Base-by-base conservation (phyloP, 1,140 invertebrate genomes). In the Stegodyphus dumicola region DNA sequence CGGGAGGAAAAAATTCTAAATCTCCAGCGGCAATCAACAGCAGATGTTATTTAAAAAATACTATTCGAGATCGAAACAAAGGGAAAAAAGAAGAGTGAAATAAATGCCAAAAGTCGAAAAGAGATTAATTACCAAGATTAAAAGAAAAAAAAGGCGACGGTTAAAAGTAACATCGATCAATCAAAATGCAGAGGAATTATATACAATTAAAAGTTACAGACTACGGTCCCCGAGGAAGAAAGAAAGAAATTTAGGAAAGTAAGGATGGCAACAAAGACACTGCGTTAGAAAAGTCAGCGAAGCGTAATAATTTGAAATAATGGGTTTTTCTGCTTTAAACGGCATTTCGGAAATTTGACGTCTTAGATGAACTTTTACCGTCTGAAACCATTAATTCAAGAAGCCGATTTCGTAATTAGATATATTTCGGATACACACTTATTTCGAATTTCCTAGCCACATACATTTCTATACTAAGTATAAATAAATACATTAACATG, bases 51-150 rank as follows among this genome's bases (percentile, higher is more conserved):
- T n/a, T 33, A 64, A 53, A 51, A 65, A 64, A 64, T 33, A 54
- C 13, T 33, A 49, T 48, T 11, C n/a, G 17, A 56, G n/a, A 77
- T 33, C 49, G n/a, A 17, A 51, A 49, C 48, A 70, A 49, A 71
- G 17, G 15, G 54, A 11, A 60, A 49, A 49, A 48, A 76, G 5
- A 65, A 10, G 49, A 18, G 49, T 77, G 49, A 65, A 65, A 64
- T 77, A 49, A 51, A 77, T 77, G 75, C 75, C 56, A 65, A 77
- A 53, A 77, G n/a, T 75, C 60, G 54, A 11, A n/a, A 18, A 18
- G 51, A 77, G 75, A 77, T 77, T 77, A 77, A 77, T 77, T 77
- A 51, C 75, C 48, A 5, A 65, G 75, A 54, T 73, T 52, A 73
- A 73, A 73, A 52, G 70, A 56, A 48, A 65, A 56, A 64, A 77